Evolutionary conservation across 2,888 invertebrate species (phyloP), one percentile per base, ranked within the genome.

Genomic region (Noctua fimbriata): DNA sequence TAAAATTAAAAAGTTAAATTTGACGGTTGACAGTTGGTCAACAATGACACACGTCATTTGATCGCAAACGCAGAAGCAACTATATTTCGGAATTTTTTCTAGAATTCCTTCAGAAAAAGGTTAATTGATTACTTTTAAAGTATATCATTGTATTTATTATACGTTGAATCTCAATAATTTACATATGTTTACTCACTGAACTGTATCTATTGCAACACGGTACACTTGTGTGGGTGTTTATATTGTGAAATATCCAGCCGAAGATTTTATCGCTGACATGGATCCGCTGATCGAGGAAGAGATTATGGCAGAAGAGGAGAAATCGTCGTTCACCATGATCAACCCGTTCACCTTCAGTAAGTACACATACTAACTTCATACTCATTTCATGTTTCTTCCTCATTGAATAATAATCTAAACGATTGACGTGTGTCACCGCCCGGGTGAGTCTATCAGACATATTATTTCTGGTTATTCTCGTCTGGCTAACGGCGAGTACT

Each of bases 321-420:
- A 76, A 55, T 69, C 82, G n/a, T 73, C 73, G 24, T 74, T 82
- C 67, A 79, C 86, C 28, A 90, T 92, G 79, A 69, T 90, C 55
- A 92, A 93, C 76, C 94, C 94, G 0, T 58, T 93, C 24, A 90
- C 90, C 47, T 85, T 90, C 28, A 88, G 94, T 94, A 82, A 93
- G 91, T 67, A 55, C 58, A 49, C 14, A 18, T 32, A 18, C 12
- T 41, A n/a, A n/a, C 32, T n/a, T n/a, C 14, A 21, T n/a, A 32
- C 2, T 4, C 21, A n/a, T 52, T 21, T 49, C 32, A 24, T 28
- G 2, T 10, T 36, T 36, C 18, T 69, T 60, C 49, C 49, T 32
- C 9, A 63, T 9, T 36, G 36, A 24, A 36, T 66, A n/a, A n/a
- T n/a, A n/a, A 24, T 24, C 36, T 36, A n/a, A 58, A 58, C 21